Base-by-base conservation (phyloP, 2,888 invertebrate species). In the Scotopteryx bipunctaria region DNA sequence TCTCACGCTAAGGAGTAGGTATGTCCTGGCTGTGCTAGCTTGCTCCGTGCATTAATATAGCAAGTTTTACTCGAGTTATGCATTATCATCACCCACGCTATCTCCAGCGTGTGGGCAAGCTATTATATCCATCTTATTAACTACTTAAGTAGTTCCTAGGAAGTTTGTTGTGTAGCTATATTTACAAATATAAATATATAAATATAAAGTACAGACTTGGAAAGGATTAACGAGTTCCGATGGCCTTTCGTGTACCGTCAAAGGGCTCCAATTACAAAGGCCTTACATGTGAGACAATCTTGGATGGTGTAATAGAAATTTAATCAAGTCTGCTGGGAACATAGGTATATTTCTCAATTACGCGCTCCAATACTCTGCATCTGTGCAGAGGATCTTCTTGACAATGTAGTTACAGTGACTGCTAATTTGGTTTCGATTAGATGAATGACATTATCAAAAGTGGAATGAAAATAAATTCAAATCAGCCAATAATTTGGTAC, bases 201-300 rank as follows among this genome's bases (percentile, higher is more conserved):
- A 15, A 37, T 31, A 9, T 13, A 23, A 49, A 42, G 23, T 36
- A 23, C 8, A n/a, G 23, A 21, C 38, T 21, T 21, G 27, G 9
- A 19, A 33, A 43, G 17, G 29, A 32, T 32, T 8, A 49, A 36
- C 31, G 14, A 43, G 15, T n/a, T 32, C 11, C 25, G 11, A 40
- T 54, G 44, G 25, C 40, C 41, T 40, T 32, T 36, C 35, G 25
- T 32, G 40, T 42, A 52, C 31, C 25, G 33, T n/a, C 37, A 46
- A 54, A 43, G 35, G 47, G 38, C 36, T 48, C 46, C 56, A 55
- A 58, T 63, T 57, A 58, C 56, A 55, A 55, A 51, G 55, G 55
- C 48, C 38, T 44, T 36, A 43, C 49, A 57, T 52, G 49, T 59
- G 50, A 50, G 47, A 52, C 53, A 46, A 50, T 58, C 45, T 57